Evolutionary conservation across 2,113 vertebrate species (phyloP).

Genomic region (Lepisosteus osseus): DNA sequence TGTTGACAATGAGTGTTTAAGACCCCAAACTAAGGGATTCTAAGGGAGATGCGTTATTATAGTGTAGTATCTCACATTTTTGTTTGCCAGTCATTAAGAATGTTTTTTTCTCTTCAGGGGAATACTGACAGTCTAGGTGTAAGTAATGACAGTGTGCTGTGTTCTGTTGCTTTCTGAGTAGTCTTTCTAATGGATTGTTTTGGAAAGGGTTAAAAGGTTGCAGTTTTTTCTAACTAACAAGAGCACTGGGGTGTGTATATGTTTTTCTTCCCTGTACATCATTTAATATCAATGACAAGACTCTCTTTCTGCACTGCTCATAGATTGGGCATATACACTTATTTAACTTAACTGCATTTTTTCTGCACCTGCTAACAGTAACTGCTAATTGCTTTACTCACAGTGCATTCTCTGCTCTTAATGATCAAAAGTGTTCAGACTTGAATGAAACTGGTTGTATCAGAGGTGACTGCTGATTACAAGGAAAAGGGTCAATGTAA

Average conservation of each 20-base stretch:
- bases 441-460: constrained; percentile 9
- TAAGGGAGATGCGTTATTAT: too few species aligned
- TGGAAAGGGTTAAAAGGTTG: neutral
- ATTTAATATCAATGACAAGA: neutral
- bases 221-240: neutral
- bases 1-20: too few species aligned
- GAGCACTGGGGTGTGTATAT: neutral
- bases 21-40: too few species aligned
- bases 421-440: neutral
- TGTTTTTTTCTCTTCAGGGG: too few species aligned
- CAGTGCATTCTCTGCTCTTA: neutral
- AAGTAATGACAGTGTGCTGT: too few species aligned
- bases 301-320: too few species aligned
- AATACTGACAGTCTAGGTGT: too few species aligned
- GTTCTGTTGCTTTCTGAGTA: too few species aligned
- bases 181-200: neutral
- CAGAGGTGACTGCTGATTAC: neutral
- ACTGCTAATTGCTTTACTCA: neutral
- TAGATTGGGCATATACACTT: neutral
- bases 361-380: neutral
- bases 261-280: neutral
- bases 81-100: too few species aligned
- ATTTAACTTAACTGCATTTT: neutral
- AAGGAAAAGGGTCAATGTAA: neutral
- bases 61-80: too few species aligned